Evolutionary conservation across 2,888 invertebrate genomes (phyloP), one percentile per base, ranked within the genome.

Genomic region (Amphipyra tragopoginis): DNA sequence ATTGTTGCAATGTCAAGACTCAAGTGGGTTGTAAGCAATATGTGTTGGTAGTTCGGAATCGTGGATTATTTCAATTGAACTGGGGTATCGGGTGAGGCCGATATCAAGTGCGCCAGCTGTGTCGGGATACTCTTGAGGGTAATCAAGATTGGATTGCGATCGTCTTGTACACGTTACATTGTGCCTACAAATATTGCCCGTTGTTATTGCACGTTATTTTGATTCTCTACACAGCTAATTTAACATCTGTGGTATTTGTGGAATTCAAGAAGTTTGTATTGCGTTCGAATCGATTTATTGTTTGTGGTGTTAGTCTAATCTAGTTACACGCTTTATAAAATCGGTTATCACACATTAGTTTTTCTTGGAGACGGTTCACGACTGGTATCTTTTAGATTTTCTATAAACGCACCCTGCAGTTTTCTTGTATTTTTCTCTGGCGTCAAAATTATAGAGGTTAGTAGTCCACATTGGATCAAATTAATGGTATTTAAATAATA

Each of bases 1-100:
- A 89, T 86, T 74, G 82, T 80, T 75, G 80, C 85, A 86, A 88
- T 91, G 90, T 89, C 90, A 89, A 87, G 87, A 84, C 80, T 87
- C 84, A 90, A 92, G 88, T 92, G 88, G 71, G 85, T 77, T 87
- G 90, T 89, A 89, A 90, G 84, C 72, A 72, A 79, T 80, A 80
- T 75, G 79, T 61, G 65, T 69, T 63, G 66, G 45, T 50, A 33
- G 71, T 63, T 65, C 42, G 48, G 59, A 68, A 72, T 79, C 76
- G 70, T 70, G 88, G 89, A 90, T 90, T 89, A 90, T 78, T 72
- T 75, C 83, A 86, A 87, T 87, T 88, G 81, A 73, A 63, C 61
- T 65, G 66, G 68, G 71, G 78, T 77, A 78, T 79, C 74, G 60
- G 67, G 50, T 78, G 65, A 61, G 65, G 54, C 39, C 47, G 61